Conservation (phyloP, 2,113 vertebrate species). For the Conger conger region DNA sequence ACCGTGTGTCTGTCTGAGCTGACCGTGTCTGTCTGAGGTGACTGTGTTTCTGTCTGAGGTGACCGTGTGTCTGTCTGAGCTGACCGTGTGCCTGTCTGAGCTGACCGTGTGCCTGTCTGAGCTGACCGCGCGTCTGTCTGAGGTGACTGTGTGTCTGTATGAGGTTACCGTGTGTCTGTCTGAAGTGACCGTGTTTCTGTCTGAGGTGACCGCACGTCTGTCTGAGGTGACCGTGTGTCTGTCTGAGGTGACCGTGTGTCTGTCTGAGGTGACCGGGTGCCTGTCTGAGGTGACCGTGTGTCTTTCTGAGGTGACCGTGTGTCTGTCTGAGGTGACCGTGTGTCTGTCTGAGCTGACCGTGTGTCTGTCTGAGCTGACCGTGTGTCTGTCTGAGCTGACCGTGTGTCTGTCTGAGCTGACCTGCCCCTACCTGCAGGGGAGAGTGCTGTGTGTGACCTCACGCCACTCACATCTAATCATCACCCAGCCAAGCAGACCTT, state of each 20-base stretch:
- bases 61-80: not conserved
- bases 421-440: not conserved
- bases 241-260: not conserved
- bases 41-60: not conserved
- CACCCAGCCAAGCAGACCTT: not conserved
- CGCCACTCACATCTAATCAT: not conserved
- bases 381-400: not conserved
- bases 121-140: not conserved
- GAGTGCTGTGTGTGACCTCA: not conserved
- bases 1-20: not conserved
- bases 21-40: not conserved
- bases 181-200: not conserved
- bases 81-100: not conserved
- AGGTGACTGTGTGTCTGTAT: not conserved
- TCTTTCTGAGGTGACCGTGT: not conserved
- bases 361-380: no score
- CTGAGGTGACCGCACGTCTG: not conserved
- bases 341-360: not conserved
- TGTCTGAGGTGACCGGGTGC: not conserved
- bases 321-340: no score
- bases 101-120: not conserved
- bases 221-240: not conserved
- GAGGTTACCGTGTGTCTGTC: not conserved
- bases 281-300: no score
- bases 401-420: not conserved